phyloP scores from a whole-genome alignment of 1,140 invertebrate genomes.

The Eumeta japonica region DNA sequence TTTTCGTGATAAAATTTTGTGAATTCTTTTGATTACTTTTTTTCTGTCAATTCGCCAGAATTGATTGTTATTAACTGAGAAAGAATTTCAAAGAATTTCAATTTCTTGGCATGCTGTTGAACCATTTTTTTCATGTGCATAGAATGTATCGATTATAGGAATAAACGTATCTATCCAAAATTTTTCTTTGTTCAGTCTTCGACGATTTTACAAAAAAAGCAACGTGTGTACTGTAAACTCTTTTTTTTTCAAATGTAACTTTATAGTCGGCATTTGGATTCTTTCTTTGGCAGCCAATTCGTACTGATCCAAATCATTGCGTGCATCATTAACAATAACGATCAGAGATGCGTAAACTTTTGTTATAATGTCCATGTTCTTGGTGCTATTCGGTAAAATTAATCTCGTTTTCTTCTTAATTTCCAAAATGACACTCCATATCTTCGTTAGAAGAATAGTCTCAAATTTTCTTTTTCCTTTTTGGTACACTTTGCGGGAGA shows the following conservation, averaged over 20 bases:
- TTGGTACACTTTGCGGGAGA: no score
- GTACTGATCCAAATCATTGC: neutral
- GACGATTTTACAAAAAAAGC: conserved; percentile 6
- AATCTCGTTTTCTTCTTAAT: neutral
- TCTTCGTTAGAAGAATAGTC: conserved; percentile 5
- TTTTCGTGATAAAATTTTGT: conserved; percentile 1
- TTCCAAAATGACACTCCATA: conserved; percentile 61
- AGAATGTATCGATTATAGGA: conserved; percentile 14
- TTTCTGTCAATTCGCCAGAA: conserved; percentile 5
- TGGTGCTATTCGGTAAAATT: no score
- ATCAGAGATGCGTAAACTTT: neutral
- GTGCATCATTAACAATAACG: no score
- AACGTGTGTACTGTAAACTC: no score
- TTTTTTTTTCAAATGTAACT: no score
- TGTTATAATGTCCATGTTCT: conserved; percentile 65
- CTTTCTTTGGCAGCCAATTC: neutral
- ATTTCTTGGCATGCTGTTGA: neutral
- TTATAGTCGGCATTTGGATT: neutral
- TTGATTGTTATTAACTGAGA: conserved; percentile 5
- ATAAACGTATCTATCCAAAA: conserved; percentile 16
- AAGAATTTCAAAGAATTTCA: conserved; percentile 3
- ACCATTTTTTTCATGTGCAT: conserved; percentile 1
- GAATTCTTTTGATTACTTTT: conserved; percentile 4
- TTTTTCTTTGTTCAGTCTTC: conserved; percentile 14
- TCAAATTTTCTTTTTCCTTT: conserved; percentile 4